Base-by-base conservation (phyloP, 2,888 invertebrate species). In the Scrobipalpa atriplicella region DNA sequence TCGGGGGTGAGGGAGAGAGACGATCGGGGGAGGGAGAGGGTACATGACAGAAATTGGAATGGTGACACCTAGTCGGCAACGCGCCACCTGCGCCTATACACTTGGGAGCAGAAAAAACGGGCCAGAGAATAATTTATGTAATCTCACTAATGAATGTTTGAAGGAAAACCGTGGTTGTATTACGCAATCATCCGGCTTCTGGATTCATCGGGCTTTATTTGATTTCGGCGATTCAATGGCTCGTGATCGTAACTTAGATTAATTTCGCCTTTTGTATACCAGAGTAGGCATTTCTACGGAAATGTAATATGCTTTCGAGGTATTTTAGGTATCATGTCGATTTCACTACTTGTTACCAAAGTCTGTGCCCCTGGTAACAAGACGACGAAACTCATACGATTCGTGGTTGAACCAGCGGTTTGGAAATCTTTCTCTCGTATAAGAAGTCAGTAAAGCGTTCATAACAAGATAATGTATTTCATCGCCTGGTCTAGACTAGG, bases 11-110 rank as follows among this genome's bases (percentile, higher is more conserved):
- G 75, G 74, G 29, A 0, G 66, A 69, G 64, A 41, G 43, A 19
- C 9, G 38, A 16, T 11, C 13, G 52, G 52, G 52, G 10, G 10
- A 38, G 52, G 71, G n/a, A n/a, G n/a, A n/a, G n/a, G 67, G 68
- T 68, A 77, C 79, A 77, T 74, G 79, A 72, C 78, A 80, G 86
- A 87, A 88, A 88, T 89, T 87, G 87, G 84, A 84, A 83, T 78
- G 83, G 81, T 83, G 85, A 85, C 86, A 87, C 83, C 79, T 80
- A 77, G 73, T 78, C 78, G 73, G 74, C 70, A n/a, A 75, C 71
- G 78, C 73, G 18, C 62, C 71, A 71, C 72, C 74, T 86, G 83
- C 76, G 78, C 78, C 83, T 82, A 86, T 85, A 87, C 81, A 79
- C 75, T 78, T 71, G 72, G 74, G 73, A 72, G 68, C 68, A 75